Evolutionary conservation across 1,140 invertebrate species (phyloP).

Genomic region (Sinella curviseta): DNA sequence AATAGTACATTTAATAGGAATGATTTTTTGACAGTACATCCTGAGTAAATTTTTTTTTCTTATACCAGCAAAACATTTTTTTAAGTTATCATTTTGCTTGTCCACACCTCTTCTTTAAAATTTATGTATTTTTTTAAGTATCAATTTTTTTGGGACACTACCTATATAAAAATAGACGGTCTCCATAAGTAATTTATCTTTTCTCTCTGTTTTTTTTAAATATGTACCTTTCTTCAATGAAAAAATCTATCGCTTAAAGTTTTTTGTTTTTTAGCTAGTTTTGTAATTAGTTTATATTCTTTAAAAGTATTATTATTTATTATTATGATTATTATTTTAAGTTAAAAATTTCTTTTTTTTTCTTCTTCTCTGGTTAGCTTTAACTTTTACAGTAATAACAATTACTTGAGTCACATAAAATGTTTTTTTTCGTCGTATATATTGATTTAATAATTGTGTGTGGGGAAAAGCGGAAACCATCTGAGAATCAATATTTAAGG

Average conservation of each 20-base stretch:
- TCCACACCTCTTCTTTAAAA: too few species aligned
- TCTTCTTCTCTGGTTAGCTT: background rate
- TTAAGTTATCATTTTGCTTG: too few species aligned
- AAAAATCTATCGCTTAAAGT: background rate
- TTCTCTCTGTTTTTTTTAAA: background rate
- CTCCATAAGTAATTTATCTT: slow-evolving; percentile 15
- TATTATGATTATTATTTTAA: background rate
- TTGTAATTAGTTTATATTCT: background rate
- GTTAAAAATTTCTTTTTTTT: background rate
- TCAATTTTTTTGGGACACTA: slow-evolving; percentile 1
- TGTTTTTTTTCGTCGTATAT: too few species aligned
- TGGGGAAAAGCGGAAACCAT: too few species aligned
- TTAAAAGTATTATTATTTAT: too few species aligned
- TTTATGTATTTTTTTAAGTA: background rate
- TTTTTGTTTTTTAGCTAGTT: background rate
- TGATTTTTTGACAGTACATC: slow-evolving; percentile 22
- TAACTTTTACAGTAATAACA: background rate
- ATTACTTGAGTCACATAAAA: background rate
- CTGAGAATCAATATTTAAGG: too few species aligned
- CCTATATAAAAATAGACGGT: slow-evolving; percentile 25
- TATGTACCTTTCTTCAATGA: background rate
- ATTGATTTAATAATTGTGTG: too few species aligned
- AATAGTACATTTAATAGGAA: background rate
- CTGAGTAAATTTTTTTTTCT: slow-evolving; percentile 12
- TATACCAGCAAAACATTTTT: background rate